Evolutionary conservation across 2,797 vertebrate genomes (phyloP).

Genomic region (Onychomys torridus): DNA sequence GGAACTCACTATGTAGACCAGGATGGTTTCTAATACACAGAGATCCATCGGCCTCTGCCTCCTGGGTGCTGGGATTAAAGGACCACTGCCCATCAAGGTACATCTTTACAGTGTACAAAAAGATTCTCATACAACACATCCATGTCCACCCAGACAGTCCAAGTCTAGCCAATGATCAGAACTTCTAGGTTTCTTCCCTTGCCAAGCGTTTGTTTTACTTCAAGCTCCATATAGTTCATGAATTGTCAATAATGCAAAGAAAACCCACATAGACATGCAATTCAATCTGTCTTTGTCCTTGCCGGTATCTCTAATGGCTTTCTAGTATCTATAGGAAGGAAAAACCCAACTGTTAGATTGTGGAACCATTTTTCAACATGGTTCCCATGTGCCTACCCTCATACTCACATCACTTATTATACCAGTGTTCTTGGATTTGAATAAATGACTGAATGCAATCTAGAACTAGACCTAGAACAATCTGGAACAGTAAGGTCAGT

Average conservation of each 20-base stretch:
- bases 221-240: not conserved
- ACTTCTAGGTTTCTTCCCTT: not conserved
- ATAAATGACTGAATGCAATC: not conserved
- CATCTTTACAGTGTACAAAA: no score
- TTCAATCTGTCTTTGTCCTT: no score
- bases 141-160: not conserved
- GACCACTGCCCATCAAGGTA: no score
- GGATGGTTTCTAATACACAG: no score
- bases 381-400: not conserved
- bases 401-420: not conserved
- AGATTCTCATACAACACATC: no score
- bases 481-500: not conserved
- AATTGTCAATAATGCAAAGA: not conserved
- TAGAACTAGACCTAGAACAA: not conserved
- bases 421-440: not conserved
- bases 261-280: not conserved
- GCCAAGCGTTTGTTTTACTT: not conserved
- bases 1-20: no score
- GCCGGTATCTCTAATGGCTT: not conserved
- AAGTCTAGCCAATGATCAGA: not conserved
- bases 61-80: no score
- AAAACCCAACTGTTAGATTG: not conserved
- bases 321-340: not conserved
- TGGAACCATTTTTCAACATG: not conserved
- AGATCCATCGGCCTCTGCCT: no score